Evolutionary conservation across 1,140 invertebrate genomes (phyloP).

Genomic region (Macrostomum lignano): DNA sequence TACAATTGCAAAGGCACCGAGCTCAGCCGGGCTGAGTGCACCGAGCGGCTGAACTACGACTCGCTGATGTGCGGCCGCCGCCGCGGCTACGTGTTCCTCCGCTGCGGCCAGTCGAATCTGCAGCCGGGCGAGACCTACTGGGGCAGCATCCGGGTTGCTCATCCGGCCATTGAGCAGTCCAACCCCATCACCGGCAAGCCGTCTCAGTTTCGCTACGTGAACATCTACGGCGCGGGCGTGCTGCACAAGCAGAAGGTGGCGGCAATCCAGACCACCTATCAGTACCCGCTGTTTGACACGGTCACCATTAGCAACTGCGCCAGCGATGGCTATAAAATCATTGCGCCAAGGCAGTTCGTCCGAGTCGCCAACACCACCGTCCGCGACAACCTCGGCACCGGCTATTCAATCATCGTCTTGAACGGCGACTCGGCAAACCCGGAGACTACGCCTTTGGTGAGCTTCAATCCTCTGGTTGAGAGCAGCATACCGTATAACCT

Average conservation of each 20-base stretch:
- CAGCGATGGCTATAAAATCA: constrained; percentile 61
- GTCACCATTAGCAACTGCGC: constrained; percentile 55
- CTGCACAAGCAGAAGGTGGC: constrained; percentile 67
- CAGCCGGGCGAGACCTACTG: constrained; percentile 47
- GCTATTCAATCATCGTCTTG: constrained; percentile 34
- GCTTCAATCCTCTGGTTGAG: constrained; percentile 12
- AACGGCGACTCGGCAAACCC: constrained; percentile 67
- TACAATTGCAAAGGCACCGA: constrained; percentile 53
- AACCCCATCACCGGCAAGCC: constrained; percentile 43
- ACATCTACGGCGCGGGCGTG: constrained; percentile 72
- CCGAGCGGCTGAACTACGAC: constrained; percentile 35
- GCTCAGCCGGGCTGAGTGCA: constrained; percentile 49
- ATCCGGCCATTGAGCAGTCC: constrained; percentile 48
- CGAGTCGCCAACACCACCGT: constrained; percentile 33
- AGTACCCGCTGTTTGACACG: constrained; percentile 40
- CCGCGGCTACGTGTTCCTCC: constrained; percentile 58
- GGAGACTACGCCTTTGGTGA: constrained; percentile 40
- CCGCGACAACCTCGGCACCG: constrained; percentile 53
- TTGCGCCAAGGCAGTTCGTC: constrained; percentile 42
- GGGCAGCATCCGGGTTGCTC: constrained; percentile 74
- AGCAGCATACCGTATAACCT: constrained; percentile 59
- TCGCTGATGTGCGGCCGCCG: constrained; percentile 16
- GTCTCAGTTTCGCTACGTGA: constrained; percentile 47
- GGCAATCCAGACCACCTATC: constrained; percentile 50
- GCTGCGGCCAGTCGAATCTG: constrained; percentile 51